phyloP scores from a whole-genome alignment of 1,140 invertebrate genomes.

The Gonatopus flavifemur region DNA sequence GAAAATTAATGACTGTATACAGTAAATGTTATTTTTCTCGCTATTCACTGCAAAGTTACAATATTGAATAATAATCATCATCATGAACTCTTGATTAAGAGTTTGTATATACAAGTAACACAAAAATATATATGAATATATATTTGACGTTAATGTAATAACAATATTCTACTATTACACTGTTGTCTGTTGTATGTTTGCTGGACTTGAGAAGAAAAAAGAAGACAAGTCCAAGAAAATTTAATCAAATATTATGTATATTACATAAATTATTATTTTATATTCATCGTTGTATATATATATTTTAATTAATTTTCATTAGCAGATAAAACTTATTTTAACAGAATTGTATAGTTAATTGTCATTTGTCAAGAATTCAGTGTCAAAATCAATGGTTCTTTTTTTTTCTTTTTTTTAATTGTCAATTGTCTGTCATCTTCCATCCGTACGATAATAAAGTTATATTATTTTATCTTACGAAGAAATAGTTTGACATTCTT shows the following conservation, averaged over 20 bases:
- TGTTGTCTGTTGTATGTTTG: constrained; percentile 52
- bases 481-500: too few species aligned
- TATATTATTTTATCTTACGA: too few species aligned
- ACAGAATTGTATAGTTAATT: constrained; percentile 18
- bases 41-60: constrained; percentile 36
- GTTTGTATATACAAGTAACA: constrained; percentile 34
- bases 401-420: background rate
- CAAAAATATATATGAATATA: too few species aligned
- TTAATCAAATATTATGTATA: constrained; percentile 47
- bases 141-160: constrained; percentile 52
- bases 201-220: too few species aligned
- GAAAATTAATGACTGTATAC: constrained; percentile 44
- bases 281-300: constrained; percentile 51
- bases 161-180: constrained; percentile 52
- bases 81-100: constrained; percentile 25
- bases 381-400: background rate
- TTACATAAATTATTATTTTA: constrained; percentile 53
- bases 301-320: constrained; percentile 47
- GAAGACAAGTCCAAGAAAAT: constrained; percentile 34
- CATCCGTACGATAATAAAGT: too few species aligned
- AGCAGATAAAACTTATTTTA: constrained; percentile 43
- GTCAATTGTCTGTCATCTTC: too few species aligned
- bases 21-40: constrained; percentile 49
- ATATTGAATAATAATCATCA: too few species aligned
- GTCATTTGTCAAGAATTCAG: constrained; percentile 8